phyloP scores from a whole-genome alignment of 2,797 vertebrate genomes.

The Atherinosoma microstoma region DNA sequence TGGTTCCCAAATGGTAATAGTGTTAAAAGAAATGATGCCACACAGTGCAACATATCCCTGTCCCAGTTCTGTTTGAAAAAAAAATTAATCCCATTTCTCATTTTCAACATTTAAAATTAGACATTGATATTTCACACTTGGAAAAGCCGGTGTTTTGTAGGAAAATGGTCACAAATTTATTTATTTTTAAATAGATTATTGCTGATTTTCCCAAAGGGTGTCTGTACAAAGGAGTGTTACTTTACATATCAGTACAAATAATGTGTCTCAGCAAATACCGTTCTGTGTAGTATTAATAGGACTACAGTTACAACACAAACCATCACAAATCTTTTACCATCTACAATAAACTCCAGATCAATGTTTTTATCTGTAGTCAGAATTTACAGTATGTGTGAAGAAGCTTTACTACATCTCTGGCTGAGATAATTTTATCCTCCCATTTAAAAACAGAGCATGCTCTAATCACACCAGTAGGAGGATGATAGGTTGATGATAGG shows the following conservation, averaged over 20 bases:
- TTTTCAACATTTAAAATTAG: neutral
- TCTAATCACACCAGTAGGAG: conserved; percentile 64
- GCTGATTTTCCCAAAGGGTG: too few relatives aligned
- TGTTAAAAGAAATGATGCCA: neutral
- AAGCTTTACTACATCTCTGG: neutral
- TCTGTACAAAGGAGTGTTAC: neutral
- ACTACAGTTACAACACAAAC: too few relatives aligned
- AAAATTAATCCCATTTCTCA: neutral
- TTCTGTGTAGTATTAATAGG: neutral
- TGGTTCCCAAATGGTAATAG: too few relatives aligned
- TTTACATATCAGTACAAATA: neutral
- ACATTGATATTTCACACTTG: neutral
- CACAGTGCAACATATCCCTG: neutral
- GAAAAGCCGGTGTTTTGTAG: neutral
- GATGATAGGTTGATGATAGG: conserved; percentile 58
- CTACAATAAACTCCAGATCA: neutral
- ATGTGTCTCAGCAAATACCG: neutral
- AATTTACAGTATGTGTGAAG: conserved; percentile 27
- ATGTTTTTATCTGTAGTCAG: neutral
- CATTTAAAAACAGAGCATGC: conserved; percentile 24
- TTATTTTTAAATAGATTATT: too few relatives aligned
- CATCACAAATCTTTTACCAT: neutral
- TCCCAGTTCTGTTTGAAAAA: neutral
- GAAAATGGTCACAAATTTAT: neutral
- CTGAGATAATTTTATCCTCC: conserved; percentile 24